Conservation (phyloP, 2,797 vertebrate genomes). For the Florisuga fusca region DNA sequence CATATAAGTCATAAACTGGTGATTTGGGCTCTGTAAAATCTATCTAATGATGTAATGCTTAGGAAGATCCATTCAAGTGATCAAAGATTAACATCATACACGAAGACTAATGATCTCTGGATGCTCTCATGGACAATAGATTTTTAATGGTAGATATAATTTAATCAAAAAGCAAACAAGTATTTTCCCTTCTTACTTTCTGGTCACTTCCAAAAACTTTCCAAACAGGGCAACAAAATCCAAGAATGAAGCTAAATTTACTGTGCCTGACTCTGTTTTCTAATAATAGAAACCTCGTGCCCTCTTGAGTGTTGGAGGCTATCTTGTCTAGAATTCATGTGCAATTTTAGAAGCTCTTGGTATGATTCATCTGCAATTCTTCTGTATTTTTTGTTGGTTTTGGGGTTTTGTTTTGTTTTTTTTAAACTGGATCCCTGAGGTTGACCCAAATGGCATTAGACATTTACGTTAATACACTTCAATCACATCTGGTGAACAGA, state of each 20-base stretch:
- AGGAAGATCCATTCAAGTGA: neutral
- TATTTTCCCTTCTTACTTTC: neutral
- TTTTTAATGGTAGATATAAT: neutral
- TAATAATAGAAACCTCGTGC: neutral
- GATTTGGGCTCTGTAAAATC: neutral
- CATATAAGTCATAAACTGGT: neutral
- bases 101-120: neutral
- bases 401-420: neutral
- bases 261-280: neutral
- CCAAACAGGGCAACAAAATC: neutral
- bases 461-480: neutral
- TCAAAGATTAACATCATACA: neutral
- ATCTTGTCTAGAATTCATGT: fast-evolving
- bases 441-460: neutral
- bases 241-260: neutral
- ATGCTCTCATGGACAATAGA: neutral
- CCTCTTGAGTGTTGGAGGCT: neutral
- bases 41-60: neutral
- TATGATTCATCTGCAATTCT: neutral
- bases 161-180: neutral
- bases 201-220: fast-evolving
- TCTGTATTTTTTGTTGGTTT: no score
- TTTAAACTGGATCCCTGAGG: neutral
- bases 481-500: neutral
- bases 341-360: neutral